These are phyloP conservation scores for Dendronephthya gigantea DNA, from an alignment of 64 coral and sea anemone species.

Conservation along the genomic window DNA sequence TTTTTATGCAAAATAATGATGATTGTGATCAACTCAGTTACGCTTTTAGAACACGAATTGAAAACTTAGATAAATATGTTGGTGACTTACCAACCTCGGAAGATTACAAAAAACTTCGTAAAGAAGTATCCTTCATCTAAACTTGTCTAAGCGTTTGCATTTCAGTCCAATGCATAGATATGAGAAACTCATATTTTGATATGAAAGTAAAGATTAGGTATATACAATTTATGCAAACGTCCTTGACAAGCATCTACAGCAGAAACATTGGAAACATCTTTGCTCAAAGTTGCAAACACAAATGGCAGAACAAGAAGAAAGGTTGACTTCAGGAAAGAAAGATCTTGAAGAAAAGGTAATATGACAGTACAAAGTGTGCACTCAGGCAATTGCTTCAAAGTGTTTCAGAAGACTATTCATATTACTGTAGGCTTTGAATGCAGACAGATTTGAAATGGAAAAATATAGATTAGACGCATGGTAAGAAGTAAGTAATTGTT, in stretches of 20 bases:
- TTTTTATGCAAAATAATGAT: no score
- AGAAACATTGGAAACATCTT: background rate
- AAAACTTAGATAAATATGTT: slow-evolving; percentile 5
- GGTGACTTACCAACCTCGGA: background rate
- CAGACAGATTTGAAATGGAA: slow-evolving; percentile 9
- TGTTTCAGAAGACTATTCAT: background rate
- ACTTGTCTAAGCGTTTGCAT: background rate
- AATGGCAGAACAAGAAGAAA: slow-evolving; percentile 7
- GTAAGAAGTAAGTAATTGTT: background rate
- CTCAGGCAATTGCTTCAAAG: no score
- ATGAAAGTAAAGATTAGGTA: no score
- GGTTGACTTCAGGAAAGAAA: background rate
- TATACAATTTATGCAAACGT: background rate
- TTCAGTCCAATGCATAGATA: background rate
- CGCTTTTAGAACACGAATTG: slow-evolving; percentile 2
- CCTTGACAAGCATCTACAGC: background rate
- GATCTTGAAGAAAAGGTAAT: slow-evolving; percentile 4
- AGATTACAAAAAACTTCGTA: slow-evolving; percentile 7
- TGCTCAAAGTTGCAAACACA: background rate
- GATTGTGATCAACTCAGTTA: no score
- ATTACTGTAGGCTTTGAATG: slow-evolving; percentile 1
- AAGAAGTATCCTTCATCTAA: background rate
- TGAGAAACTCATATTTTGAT: no score
- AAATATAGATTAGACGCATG: background rate
- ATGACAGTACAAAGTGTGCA: background rate